Evolutionary conservation across 2,888 invertebrate species (phyloP), one percentile per base, ranked within the genome.

Genomic region (Poecilobothrus nobilitatus): DNA sequence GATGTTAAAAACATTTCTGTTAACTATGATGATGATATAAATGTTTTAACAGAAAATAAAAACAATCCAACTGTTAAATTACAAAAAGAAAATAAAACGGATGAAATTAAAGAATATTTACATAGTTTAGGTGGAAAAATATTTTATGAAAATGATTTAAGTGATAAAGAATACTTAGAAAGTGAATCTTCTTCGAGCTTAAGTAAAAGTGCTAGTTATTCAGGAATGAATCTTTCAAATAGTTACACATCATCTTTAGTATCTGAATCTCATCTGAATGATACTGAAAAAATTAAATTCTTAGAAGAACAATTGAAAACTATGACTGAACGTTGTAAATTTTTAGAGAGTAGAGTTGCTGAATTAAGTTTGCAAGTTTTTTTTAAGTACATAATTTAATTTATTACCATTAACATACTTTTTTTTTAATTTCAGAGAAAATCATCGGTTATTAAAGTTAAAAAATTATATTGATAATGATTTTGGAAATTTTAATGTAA

Each of bases 161-260:
- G 78, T 37, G 76, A 73, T 34, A 77, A 74, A 21, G 34, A 33
- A 15, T 34, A 33, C 12, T 64, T 68, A 27, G 63, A 66, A 71
- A 79, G 78, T 69, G 81, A 80, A 18, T 77, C 76, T 1, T 80
- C 80, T 0, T 80, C 80, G 1, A 78, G 80, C 12, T 78, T 78
- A 67, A 80, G 80, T 68, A 79, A 80, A 70, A 66, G 66, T 61
- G 33, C 63, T 18, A 22, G 34, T 4, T 33, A 21, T 67, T 67
- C 62, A n/a, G 61, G 18, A 18, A 41, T 34, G 2, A 67, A 62
- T 34, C 44, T 33, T 15, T 67, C 67, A 20, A 37, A 9, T 12
- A 62, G 27, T 62, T 27, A 33, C 5, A 78, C 78, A 4, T 79
- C 80, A 0, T 78, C 78, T 1, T 77, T 76, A 5, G 75, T 74